A percentile compares a stretch with the other conserved stretches of the same genome.
These are phyloP conservation scores for Oscheius sp. DNA, from an alignment of 2,888 invertebrate species.

Conservation along the genomic window DNA sequence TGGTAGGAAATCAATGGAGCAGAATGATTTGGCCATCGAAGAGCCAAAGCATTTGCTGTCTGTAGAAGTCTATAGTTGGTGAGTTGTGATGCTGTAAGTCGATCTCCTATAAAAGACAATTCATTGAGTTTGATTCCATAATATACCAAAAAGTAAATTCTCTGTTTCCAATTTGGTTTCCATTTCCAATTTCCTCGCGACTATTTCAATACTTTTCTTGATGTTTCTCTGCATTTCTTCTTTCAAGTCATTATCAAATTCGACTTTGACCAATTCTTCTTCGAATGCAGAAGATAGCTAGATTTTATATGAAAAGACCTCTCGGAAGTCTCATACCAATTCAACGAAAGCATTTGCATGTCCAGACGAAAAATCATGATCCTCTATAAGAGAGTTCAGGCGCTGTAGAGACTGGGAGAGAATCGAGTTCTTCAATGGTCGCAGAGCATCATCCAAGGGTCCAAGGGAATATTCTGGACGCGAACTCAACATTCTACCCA, in stretches of 20 bases:
- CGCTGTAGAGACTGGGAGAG: constrained; percentile 79
- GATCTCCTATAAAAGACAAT: constrained; percentile 37
- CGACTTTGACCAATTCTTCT: constrained; percentile 60
- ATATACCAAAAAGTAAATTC: constrained; percentile 40
- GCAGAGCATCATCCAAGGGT: constrained; percentile 56
- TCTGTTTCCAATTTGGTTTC: constrained; percentile 45
- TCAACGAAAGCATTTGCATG: constrained; percentile 55
- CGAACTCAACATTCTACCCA: constrained; percentile 47
- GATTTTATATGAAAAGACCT: not conserved
- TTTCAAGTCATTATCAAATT: constrained; percentile 60
- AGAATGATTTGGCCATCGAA: constrained; percentile 44
- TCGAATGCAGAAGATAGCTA: constrained; percentile 59
- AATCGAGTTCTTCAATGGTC: constrained; percentile 62
- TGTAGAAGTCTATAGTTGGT: constrained; percentile 53
- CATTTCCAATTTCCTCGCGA: constrained; percentile 47
- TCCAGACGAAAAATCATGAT: constrained; percentile 68
- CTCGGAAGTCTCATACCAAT: constrained; percentile 19
- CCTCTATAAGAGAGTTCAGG: constrained; percentile 84
- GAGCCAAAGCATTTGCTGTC: constrained; percentile 41
- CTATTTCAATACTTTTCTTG: constrained; percentile 53
- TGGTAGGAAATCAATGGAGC: constrained; percentile 39
- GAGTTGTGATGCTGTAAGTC: constrained; percentile 46
- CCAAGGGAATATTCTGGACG: constrained; percentile 38
- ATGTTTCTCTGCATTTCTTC: constrained; percentile 51
- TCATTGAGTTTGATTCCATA: not conserved